phyloP scores from a whole-genome alignment of 2,113 vertebrate species.

The Tor tambroides region DNA sequence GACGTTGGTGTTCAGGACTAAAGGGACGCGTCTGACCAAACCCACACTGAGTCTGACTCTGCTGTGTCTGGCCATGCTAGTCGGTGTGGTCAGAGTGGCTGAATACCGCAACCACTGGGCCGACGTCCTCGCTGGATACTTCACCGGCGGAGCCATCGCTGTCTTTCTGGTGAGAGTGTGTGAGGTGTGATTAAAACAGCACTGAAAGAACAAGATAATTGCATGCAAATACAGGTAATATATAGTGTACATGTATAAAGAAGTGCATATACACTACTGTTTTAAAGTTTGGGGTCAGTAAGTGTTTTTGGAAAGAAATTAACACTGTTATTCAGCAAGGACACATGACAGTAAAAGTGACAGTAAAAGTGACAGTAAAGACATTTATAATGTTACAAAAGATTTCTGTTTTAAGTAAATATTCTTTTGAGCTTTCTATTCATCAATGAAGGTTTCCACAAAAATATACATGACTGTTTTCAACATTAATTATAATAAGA shows the following conservation, averaged over 20 bases:
- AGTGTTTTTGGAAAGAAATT: no score
- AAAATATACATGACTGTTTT: no score
- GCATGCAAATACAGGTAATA: neutral
- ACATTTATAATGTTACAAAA: no score
- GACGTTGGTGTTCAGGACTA: slow-evolving; percentile 85
- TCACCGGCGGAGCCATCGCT: slow-evolving; percentile 87
- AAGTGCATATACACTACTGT: neutral
- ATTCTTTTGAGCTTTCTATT: no score
- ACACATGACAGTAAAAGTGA: no score
- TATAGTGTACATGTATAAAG: neutral
- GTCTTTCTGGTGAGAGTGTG: slow-evolving; percentile 83
- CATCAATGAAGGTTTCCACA: no score
- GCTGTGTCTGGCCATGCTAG: slow-evolving; percentile 85
- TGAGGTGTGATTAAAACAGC: neutral
- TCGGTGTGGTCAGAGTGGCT: slow-evolving; percentile 86
- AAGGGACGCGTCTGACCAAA: slow-evolving; percentile 88
- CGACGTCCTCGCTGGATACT: slow-evolving; percentile 85
- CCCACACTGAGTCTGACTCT: slow-evolving; percentile 86
- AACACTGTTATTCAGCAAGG: no score
- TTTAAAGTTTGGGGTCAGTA: neutral
- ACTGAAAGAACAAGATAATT: neutral
- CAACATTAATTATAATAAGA: no score
- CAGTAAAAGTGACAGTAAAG: no score
- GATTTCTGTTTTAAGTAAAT: no score
- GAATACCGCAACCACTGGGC: slow-evolving; percentile 93